phyloP scores from a whole-genome alignment of 2,113 vertebrate genomes.

The Macroglossus sobrinus region DNA sequence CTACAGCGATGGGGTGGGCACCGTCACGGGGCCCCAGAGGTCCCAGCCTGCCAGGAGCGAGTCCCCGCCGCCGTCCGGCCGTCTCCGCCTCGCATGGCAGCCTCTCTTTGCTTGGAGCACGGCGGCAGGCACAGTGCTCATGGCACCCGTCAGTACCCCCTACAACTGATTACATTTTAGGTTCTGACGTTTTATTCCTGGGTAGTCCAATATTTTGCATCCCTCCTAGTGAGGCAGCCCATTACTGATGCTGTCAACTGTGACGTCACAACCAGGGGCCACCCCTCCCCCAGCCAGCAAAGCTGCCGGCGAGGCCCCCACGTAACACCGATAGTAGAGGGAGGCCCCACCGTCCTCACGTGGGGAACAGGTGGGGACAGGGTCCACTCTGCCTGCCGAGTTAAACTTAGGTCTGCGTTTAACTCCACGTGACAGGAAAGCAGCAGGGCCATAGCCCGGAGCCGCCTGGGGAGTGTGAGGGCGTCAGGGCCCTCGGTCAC shows the following conservation, averaged over 20 bases:
- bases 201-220: background rate
- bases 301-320: background rate
- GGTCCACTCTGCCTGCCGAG: conserved; percentile 33
- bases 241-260: fast-evolving
- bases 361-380: conserved; percentile 25
- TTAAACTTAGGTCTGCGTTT: conserved; percentile 26
- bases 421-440: fast-evolving
- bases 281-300: background rate
- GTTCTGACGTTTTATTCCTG: conserved; percentile 25
- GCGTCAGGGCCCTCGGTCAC: fast-evolving
- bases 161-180: background rate
- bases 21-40: background rate
- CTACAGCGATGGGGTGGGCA: background rate
- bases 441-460: background rate
- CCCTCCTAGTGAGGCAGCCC: background rate
- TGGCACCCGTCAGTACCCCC: background rate
- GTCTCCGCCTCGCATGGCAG: background rate
- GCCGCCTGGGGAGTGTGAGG: fast-evolving
- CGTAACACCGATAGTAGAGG: conserved; percentile 48
- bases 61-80: background rate
- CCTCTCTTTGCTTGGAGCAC: fast-evolving
- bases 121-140: background rate
- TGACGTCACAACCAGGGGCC: background rate
- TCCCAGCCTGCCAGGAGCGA: background rate
- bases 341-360: background rate